These are phyloP conservation scores for Strigops habroptila DNA, from an alignment of 2,113 vertebrate genomes.

Conservation along the genomic window DNA sequence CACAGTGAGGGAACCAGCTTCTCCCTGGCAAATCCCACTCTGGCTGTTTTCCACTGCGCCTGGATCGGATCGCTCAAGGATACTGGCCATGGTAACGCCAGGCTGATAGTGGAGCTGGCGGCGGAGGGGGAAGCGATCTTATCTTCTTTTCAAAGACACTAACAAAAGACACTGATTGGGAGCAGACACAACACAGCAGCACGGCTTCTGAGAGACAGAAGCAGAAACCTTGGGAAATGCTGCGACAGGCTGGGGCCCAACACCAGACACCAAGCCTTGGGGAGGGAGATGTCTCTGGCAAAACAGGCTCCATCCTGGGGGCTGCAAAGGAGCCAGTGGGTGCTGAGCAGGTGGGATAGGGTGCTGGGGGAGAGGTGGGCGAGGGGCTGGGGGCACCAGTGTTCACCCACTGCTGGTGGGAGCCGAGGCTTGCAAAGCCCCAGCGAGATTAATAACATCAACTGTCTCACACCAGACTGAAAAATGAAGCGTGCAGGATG, in stretches of 20 bases:
- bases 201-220: background rate
- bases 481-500: slow-evolving; percentile 38
- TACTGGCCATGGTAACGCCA: background rate
- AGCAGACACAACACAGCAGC: slow-evolving; percentile 55
- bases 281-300: background rate
- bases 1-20: background rate
- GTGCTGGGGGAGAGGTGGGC: background rate
- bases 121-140: background rate
- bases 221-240: slow-evolving; percentile 40
- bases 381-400: background rate
- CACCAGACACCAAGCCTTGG: background rate
- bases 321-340: background rate
- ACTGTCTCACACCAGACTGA: slow-evolving; percentile 43
- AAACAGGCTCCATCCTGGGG: background rate
- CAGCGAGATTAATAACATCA: background rate
- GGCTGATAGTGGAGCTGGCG: background rate
- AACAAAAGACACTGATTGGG: slow-evolving; percentile 47
- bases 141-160: slow-evolving; percentile 3
- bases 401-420: background rate
- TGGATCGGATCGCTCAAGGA: background rate
- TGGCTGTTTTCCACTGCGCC: background rate
- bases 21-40: background rate
- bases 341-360: background rate
- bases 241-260: background rate
- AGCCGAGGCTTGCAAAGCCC: background rate